Percentiles rank a stretch among this genome's conserved stretches.
phyloP scores from a whole-genome alignment of 2,888 invertebrate genomes.

The Bellardia bayeri region DNA sequence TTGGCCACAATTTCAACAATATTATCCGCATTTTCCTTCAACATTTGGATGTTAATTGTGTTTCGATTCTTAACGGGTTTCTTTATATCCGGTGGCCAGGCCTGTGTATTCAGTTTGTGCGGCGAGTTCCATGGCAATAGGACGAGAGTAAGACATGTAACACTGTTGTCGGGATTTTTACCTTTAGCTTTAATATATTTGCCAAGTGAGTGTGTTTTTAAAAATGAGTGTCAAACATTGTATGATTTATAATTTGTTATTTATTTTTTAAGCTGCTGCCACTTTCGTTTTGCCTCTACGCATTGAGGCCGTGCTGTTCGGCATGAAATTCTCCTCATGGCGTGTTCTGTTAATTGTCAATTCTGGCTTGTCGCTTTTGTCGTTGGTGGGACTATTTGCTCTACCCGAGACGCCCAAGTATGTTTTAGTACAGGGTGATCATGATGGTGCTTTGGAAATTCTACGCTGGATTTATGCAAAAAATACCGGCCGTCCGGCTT shows the following conservation, averaged over 20 bases:
- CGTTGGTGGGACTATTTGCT: slow-evolving; percentile 86
- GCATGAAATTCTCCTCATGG: slow-evolving; percentile 89
- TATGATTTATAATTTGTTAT: too few species aligned
- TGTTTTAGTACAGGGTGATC: slow-evolving; percentile 87
- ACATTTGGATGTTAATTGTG: slow-evolving; percentile 86
- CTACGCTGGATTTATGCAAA: slow-evolving; percentile 86
- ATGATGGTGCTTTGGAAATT: slow-evolving; percentile 86
- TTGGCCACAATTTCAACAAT: slow-evolving; percentile 86
- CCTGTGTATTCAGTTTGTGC: slow-evolving; percentile 86
- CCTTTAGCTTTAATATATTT: slow-evolving; percentile 86
- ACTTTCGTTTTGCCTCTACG: slow-evolving; percentile 88
- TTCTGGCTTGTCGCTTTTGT: slow-evolving; percentile 87
- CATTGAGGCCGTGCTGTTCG: slow-evolving; percentile 85
- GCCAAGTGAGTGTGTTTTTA: slow-evolving; percentile 83
- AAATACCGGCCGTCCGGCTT: slow-evolving; percentile 84
- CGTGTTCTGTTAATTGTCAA: slow-evolving; percentile 88
- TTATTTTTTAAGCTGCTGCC: slow-evolving; percentile 86
- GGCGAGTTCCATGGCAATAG: slow-evolving; percentile 86
- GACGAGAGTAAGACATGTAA: slow-evolving; percentile 85
- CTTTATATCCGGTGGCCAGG: slow-evolving; percentile 85
- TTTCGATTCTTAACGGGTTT: slow-evolving; percentile 89
- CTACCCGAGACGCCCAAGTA: slow-evolving; percentile 93
- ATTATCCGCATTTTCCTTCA: slow-evolving; percentile 87
- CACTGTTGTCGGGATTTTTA: slow-evolving; percentile 86
- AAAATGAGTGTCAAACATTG: background rate